phyloP scores from a whole-genome alignment of 2,797 vertebrate genomes.

The Tolypeutes matacus region DNA sequence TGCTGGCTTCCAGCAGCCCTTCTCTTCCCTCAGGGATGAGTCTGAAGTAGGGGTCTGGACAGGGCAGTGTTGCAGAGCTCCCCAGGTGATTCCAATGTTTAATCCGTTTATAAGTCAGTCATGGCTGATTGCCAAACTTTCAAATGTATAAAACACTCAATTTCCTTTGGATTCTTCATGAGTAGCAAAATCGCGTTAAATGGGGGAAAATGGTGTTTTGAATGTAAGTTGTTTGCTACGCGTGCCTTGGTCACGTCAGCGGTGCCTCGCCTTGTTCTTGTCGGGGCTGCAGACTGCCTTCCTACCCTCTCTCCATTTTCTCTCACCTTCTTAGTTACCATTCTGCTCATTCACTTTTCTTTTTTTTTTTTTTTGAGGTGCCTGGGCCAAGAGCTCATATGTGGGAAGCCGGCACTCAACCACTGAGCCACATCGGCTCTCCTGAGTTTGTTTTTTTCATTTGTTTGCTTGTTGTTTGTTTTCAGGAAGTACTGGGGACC shows the following conservation, averaged over 20 bases:
- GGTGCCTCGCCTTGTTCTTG: fast-evolving
- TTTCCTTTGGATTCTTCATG: not conserved
- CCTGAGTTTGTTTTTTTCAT: no score
- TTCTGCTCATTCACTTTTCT: not conserved
- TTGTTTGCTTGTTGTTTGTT: no score
- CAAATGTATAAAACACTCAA: not conserved
- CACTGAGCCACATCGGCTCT: no score
- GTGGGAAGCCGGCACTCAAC: no score
- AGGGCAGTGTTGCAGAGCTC: not conserved
- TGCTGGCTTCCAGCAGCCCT: fast-evolving
- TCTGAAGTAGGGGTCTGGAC: not conserved
- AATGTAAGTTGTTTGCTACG: fast-evolving
- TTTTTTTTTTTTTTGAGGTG: no score
- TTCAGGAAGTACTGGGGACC: no score
- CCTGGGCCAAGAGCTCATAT: no score
- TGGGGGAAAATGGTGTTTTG: fast-evolving
- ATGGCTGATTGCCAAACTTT: not conserved
- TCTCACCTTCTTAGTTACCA: not conserved
- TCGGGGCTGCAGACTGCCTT: not conserved
- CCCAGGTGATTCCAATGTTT: not conserved
- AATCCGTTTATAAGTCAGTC: not conserved
- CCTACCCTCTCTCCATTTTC: not conserved
- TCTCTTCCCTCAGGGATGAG: not conserved
- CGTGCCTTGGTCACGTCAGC: not conserved
- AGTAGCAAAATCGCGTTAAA: not conserved